These are phyloP conservation scores for Poeciliopsis turneri DNA, from an alignment of 2,797 vertebrate species.

Conservation along the genomic window DNA sequence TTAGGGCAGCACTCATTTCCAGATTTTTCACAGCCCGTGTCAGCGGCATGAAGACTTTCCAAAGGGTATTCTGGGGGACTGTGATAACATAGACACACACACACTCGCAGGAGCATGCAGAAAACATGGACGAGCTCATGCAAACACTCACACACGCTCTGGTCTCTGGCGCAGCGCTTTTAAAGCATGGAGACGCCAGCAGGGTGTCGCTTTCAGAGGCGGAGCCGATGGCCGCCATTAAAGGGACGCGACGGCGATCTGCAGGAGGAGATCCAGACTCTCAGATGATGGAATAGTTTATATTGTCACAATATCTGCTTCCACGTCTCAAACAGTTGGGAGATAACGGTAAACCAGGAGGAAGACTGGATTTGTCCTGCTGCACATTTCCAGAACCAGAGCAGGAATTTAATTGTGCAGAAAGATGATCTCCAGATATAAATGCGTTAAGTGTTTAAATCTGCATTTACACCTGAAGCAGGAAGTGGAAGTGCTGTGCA, in stretches of 20 bases:
- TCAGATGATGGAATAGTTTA: neutral
- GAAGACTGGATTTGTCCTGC: neutral
- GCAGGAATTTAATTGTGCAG: neutral
- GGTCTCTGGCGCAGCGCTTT: conserved; percentile 37
- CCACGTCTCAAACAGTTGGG: neutral
- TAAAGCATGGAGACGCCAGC: conserved; percentile 32
- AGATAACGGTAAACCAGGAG: neutral
- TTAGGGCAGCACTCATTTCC: conserved; percentile 69
- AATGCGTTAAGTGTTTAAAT: too few relatives aligned
- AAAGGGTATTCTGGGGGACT: conserved; percentile 72
- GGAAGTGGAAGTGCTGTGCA: too few relatives aligned
- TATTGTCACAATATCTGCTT: neutral
- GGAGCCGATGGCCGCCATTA: conserved; percentile 48
- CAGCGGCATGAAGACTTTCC: conserved; percentile 64
- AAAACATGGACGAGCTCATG: conserved; percentile 46
- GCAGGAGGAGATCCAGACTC: conserved; percentile 22
- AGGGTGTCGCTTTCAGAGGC: conserved; percentile 56
- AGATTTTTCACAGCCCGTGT: conserved; percentile 68
- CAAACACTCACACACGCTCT: conserved; percentile 40
- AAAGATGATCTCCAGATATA: neutral
- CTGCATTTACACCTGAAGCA: too few relatives aligned
- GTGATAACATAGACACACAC: conserved; percentile 66
- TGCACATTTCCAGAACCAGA: neutral
- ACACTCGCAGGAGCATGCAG: conserved; percentile 26
- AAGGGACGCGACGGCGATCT: conserved; percentile 39